Evolutionary conservation across 1,140 invertebrate species (phyloP).

Genomic region (Scaptomyza montana): DNA sequence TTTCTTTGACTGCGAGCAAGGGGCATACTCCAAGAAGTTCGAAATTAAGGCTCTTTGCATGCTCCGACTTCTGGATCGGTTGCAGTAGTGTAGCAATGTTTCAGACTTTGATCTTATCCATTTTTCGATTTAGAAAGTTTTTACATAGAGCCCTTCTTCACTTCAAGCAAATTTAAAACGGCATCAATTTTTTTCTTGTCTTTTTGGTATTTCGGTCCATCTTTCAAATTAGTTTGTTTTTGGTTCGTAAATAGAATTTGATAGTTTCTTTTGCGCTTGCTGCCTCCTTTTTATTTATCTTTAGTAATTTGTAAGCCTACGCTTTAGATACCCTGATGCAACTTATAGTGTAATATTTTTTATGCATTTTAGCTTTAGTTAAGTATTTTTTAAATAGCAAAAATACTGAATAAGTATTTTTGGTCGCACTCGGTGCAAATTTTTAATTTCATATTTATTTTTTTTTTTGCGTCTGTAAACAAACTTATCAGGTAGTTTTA

Average conservation of each 20-base stretch:
- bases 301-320: conserved; percentile 62
- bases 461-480: conserved; percentile 10
- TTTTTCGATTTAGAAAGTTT: background rate
- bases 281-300: conserved; percentile 50
- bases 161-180: conserved; percentile 36
- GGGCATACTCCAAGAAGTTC: conserved; percentile 48
- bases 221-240: conserved; percentile 37
- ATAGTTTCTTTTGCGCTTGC: conserved; percentile 3
- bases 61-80: background rate
- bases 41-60: conserved; percentile 36
- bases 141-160: conserved; percentile 21
- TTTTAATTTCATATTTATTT: background rate
- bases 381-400: conserved; percentile 11
- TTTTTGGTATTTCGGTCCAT: conserved; percentile 41
- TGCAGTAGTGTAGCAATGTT: conserved; percentile 9
- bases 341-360: conserved; percentile 33
- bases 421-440: conserved; percentile 13
- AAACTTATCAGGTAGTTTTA: conserved; percentile 2
- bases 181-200: conserved; percentile 8
- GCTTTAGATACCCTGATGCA: conserved; percentile 69
- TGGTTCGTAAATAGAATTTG: background rate
- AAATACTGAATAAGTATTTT: conserved; percentile 32
- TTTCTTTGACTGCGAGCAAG: conserved; percentile 51
- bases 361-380: conserved; percentile 24
- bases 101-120: conserved; percentile 10